These are phyloP conservation scores for Bubalus kerabau DNA, from an alignment of 2,113 vertebrate species.

Conservation along the genomic window DNA sequence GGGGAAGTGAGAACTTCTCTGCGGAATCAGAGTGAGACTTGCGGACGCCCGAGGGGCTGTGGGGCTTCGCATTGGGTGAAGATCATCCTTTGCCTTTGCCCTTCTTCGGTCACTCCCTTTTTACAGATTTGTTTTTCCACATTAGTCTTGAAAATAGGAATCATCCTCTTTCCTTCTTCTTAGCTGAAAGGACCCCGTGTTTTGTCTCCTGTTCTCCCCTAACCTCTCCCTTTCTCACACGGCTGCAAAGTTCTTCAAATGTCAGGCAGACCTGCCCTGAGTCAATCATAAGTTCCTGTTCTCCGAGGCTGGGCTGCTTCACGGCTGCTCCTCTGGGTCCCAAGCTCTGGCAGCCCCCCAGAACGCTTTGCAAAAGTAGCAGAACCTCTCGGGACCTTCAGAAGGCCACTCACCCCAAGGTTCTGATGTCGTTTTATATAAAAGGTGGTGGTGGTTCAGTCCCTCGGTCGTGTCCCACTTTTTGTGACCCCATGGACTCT, in stretches of 20 bases:
- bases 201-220: not conserved
- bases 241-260: not conserved
- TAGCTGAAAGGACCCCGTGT: not conserved
- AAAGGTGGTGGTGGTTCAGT: not conserved
- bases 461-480: not conserved
- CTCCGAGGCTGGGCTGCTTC: not conserved
- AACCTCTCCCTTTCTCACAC: not conserved
- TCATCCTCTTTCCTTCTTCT: not conserved
- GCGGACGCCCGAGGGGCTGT: rapidly evolving
- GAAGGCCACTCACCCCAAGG: not conserved
- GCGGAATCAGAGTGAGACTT: not conserved
- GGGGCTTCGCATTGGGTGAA: not conserved
- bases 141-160: not conserved
- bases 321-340: not conserved
- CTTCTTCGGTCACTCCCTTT: not conserved
- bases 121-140: not conserved
- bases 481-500: not conserved
- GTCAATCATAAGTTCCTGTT: not conserved
- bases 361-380: not conserved
- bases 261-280: rapidly evolving
- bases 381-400: not conserved
- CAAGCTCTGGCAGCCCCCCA: not conserved
- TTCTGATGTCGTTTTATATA: not conserved
- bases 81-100: not conserved
- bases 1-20: not conserved